phyloP scores from a whole-genome alignment of 2,888 invertebrate species.

The Cataglyphis altisquamis region DNA sequence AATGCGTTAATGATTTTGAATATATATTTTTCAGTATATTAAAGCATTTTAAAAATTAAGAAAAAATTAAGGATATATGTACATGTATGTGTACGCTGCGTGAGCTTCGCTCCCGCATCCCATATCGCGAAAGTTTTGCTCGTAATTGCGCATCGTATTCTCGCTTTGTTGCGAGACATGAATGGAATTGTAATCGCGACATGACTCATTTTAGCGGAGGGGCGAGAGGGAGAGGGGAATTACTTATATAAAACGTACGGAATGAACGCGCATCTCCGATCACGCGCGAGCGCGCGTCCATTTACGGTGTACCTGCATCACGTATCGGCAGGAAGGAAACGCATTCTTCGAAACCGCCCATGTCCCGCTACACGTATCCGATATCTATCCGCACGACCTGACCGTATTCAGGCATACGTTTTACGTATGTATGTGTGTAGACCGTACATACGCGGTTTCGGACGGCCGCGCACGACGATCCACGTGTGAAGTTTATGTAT shows the following conservation, averaged over 20 bases:
- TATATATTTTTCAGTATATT: no score
- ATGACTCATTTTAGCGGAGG: constrained; percentile 49
- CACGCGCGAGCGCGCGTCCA: constrained; percentile 72
- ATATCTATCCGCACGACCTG: constrained; percentile 33
- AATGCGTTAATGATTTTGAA: no score
- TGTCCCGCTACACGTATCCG: constrained; percentile 64
- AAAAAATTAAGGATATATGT: no score
- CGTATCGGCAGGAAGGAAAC: constrained; percentile 81
- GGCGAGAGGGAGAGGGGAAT: background rate
- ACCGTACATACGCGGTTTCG: background rate
- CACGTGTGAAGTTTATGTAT: no score
- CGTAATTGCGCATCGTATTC: background rate
- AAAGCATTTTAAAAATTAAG: no score
- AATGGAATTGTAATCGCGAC: constrained; percentile 45
- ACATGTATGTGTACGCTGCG: no score
- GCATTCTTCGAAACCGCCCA: constrained; percentile 76
- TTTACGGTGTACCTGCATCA: constrained; percentile 73
- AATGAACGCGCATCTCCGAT: constrained; percentile 29
- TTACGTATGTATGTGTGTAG: background rate
- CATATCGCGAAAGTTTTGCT: no score
- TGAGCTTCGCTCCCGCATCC: no score
- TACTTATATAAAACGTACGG: constrained; percentile 41
- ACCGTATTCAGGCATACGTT: constrained; percentile 46
- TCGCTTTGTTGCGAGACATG: constrained; percentile 1
- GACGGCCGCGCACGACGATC: background rate